phyloP scores from a whole-genome alignment of 2,113 vertebrate genomes.

The Ptilonorhynchus violaceus region DNA sequence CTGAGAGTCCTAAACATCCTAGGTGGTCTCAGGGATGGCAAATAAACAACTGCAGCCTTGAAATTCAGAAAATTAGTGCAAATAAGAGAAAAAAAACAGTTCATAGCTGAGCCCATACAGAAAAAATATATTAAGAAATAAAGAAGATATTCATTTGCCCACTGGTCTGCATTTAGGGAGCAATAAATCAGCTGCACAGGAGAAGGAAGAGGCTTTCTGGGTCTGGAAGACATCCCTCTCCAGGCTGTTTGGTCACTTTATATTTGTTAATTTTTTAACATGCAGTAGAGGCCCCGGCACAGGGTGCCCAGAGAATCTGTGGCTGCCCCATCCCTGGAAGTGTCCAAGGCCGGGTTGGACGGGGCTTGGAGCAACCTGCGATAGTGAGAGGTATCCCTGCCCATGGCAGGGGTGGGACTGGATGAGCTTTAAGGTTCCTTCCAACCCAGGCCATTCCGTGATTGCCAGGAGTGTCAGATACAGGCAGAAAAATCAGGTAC shows the following conservation, averaged over 20 bases:
- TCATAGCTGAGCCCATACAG: neutral
- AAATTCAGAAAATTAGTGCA: neutral
- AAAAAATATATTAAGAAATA: neutral
- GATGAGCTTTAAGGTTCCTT: neutral
- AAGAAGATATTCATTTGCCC: neutral
- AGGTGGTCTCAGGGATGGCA: neutral
- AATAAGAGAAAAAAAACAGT: neutral
- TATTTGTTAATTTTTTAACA: neutral
- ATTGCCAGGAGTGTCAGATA: neutral
- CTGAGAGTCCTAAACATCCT: neutral
- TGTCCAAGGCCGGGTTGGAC: accelerated
- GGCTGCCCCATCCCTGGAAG: neutral
- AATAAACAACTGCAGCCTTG: neutral
- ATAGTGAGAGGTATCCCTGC: neutral
- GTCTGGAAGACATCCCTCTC: neutral
- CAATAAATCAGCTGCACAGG: neutral
- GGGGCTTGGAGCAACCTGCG: neutral
- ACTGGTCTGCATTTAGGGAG: neutral
- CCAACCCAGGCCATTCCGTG: neutral
- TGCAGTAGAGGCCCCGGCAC: neutral
- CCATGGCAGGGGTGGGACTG: neutral
- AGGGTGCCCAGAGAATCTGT: accelerated
- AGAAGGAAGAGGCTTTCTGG: neutral
- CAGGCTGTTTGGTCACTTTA: neutral
- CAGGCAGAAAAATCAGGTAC: neutral